Conservation (phyloP, 2,797 vertebrate genomes). For the Hydrocynus forskahlii region DNA sequence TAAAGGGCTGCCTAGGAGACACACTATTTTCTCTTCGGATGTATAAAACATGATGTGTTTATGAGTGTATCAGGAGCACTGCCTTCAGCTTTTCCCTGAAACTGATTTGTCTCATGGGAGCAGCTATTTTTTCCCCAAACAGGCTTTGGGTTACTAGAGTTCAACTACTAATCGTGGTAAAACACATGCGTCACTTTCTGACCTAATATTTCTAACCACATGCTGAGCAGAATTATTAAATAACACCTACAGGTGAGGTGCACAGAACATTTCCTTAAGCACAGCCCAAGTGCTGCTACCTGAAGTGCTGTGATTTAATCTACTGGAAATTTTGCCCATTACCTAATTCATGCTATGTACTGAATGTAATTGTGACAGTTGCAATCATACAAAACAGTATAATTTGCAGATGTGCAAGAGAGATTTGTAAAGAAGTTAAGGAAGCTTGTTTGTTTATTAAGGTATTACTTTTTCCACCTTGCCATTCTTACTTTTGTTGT, state of each 20-base stretch:
- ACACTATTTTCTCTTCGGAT: conserved; percentile 11
- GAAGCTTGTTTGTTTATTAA: neutral
- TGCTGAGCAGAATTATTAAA: neutral
- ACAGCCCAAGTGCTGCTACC: neutral
- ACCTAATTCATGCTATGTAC: neutral
- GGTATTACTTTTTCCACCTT: neutral
- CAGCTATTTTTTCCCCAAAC: conserved; percentile 32
- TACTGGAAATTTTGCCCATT: neutral
- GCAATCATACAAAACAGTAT: neutral
- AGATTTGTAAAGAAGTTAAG: neutral
- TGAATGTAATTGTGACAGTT: neutral
- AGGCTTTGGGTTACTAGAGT: conserved; percentile 29
- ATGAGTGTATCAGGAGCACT: neutral
- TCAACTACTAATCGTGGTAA: conserved; percentile 16
- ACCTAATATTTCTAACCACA: neutral
- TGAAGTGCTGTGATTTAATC: neutral
- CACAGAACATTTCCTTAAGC: neutral
- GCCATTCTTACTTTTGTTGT: neutral
- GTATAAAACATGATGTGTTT: conserved; percentile 11
- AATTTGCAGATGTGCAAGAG: neutral
- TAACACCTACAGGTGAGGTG: neutral
- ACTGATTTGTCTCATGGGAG: conserved; percentile 36
- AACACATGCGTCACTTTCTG: neutral
- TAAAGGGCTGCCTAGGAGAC: neutral
- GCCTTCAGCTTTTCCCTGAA: conserved; percentile 14